Percentiles rank a stretch among this genome's conserved stretches.
phyloP scores from a whole-genome alignment of 2,113 vertebrate genomes.

The Amphiprion percula region DNA sequence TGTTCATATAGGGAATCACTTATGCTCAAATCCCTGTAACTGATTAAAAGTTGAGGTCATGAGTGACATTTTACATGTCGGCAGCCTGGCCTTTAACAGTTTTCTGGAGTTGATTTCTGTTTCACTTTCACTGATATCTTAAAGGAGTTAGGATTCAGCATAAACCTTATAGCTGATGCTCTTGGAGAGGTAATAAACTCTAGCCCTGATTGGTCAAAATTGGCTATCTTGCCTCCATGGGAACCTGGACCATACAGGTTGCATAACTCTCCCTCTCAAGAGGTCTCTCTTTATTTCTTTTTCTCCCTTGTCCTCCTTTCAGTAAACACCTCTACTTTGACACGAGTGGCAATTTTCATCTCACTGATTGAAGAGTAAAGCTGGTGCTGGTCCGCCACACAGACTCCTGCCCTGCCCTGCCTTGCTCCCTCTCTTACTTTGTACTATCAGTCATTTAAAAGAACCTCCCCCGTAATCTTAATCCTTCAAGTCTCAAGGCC shows the following conservation, averaged over 20 bases:
- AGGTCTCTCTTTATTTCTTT: constrained; percentile 62
- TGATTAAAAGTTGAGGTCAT: constrained; percentile 66
- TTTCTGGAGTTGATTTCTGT: constrained; percentile 2
- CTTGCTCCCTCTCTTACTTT: constrained; percentile 79
- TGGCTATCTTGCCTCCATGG: constrained; percentile 29
- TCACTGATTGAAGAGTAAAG: constrained; percentile 85
- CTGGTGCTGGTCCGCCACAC: constrained; percentile 81
- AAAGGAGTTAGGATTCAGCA: constrained; percentile 9
- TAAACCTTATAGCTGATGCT: constrained; percentile 40
- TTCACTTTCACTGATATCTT: constrained; percentile 22
- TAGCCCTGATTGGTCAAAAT: constrained; percentile 39
- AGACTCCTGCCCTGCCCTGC: constrained; percentile 83
- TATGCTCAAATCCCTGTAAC: constrained; percentile 49
- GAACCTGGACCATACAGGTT: constrained; percentile 67
- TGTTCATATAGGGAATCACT: constrained; percentile 54
- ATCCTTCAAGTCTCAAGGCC: constrained; percentile 77
- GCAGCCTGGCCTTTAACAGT: constrained; percentile 20
- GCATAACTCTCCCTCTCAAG: constrained; percentile 77
- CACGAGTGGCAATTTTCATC: constrained; percentile 84
- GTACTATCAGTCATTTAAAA: constrained; percentile 81
- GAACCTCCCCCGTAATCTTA: constrained; percentile 79
- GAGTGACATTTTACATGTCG: constrained; percentile 54
- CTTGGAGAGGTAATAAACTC: constrained; percentile 25
- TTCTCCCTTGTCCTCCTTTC: constrained; percentile 73
- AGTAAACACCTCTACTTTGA: constrained; percentile 84